phyloP scores from a whole-genome alignment of 2,888 invertebrate genomes.

The Netelia fuscicornis region DNA sequence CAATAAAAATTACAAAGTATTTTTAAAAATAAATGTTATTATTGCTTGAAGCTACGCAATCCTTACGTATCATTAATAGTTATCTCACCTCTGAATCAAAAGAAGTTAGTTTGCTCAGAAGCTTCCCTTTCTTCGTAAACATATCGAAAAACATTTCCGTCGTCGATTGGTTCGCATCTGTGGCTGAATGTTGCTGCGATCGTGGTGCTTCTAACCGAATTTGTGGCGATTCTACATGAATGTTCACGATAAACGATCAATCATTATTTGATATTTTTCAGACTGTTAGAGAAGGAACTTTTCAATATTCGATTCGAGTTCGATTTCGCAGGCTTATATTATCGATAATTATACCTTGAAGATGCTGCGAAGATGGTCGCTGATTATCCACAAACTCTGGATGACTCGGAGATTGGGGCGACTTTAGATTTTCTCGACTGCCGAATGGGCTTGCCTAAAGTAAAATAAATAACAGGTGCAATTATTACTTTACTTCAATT shows the following conservation, averaged over 20 bases:
- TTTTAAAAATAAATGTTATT: too few species aligned
- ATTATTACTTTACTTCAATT: constrained; percentile 9
- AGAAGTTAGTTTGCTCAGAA: constrained; percentile 94
- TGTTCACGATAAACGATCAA: not conserved
- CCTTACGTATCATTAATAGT: not conserved
- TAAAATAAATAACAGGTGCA: constrained; percentile 41
- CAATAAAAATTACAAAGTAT: too few species aligned
- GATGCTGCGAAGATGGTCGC: constrained; percentile 87
- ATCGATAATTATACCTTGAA: constrained; percentile 68
- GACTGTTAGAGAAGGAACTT: not conserved
- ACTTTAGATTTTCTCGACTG: constrained; percentile 89
- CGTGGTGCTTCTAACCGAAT: constrained; percentile 86
- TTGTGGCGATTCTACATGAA: constrained; percentile 86
- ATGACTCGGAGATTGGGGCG: constrained; percentile 86
- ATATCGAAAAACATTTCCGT: constrained; percentile 97
- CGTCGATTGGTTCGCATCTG: constrained; percentile 90
- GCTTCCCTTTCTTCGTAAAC: constrained; percentile 95
- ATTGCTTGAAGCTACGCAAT: not conserved
- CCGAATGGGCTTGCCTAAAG: constrained; percentile 88
- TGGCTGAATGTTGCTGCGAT: constrained; percentile 87
- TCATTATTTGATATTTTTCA: not conserved
- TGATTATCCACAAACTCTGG: constrained; percentile 86
- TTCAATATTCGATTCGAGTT: not conserved
- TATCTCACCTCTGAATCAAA: constrained; percentile 92
- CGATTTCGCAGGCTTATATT: not conserved